A percentile compares a stretch with the other conserved stretches of the same genome.
Evolutionary conservation across 2,797 vertebrate genomes (phyloP).

Genomic region (Naso thynnoides): DNA sequence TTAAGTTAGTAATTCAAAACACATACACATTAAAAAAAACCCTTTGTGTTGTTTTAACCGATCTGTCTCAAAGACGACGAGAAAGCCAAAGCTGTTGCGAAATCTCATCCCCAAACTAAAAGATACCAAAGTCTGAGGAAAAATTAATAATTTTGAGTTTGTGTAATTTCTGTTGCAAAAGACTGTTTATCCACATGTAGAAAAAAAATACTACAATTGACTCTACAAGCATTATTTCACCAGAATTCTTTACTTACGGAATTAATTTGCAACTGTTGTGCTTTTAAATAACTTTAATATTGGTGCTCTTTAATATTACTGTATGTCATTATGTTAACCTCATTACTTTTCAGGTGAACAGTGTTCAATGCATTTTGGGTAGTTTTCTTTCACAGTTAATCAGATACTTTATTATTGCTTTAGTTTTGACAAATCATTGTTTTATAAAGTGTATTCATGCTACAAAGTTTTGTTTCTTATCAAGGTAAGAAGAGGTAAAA

Average conservation of each 20-base stretch:
- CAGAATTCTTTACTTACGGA: constrained; percentile 20
- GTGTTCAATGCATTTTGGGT: constrained; percentile 51
- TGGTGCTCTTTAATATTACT: constrained; percentile 67
- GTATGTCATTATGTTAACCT: constrained; percentile 68
- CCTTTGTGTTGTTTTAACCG: constrained; percentile 8
- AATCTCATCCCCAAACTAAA: constrained; percentile 10
- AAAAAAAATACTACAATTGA: constrained; percentile 10
- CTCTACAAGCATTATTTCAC: constrained; percentile 19
- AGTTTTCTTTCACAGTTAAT: constrained; percentile 45
- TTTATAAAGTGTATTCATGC: constrained; percentile 46
- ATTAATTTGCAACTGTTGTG: constrained; percentile 31
- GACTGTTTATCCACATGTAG: constrained; percentile 8
- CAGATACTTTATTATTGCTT: constrained; percentile 45
- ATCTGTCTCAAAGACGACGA: constrained; percentile 25
- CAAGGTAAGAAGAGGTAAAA: constrained; percentile 55
- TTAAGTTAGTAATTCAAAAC: constrained; percentile 54
- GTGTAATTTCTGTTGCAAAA: constrained; percentile 19
- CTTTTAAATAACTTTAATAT: constrained; percentile 42
- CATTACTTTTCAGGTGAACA: constrained; percentile 61
- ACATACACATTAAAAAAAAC: constrained; percentile 37
- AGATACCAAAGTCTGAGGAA: constrained; percentile 11
- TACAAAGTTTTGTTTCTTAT: constrained; percentile 48
- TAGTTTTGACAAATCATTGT: constrained; percentile 51
- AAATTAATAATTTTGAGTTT: constrained; percentile 16
- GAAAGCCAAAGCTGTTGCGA: constrained; percentile 14